Evolutionary conservation across 2,888 invertebrate species (phyloP).

Genomic region (Archaeoteleia sp.): DNA sequence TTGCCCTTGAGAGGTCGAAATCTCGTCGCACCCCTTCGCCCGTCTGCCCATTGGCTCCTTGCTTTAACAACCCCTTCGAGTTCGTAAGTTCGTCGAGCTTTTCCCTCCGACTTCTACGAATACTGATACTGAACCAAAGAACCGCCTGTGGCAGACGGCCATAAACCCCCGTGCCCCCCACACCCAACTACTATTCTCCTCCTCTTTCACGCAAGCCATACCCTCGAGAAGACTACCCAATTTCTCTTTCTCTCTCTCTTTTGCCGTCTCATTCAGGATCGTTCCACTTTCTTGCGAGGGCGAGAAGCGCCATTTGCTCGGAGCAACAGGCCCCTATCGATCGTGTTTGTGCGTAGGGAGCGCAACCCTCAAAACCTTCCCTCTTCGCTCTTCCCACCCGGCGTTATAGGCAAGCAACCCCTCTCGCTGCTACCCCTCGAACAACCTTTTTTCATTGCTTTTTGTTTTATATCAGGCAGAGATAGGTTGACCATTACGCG

Average conservation of each 20-base stretch:
- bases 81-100: constrained; percentile 12
- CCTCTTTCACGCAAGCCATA: not conserved
- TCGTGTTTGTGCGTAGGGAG: constrained; percentile 59
- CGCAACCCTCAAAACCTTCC: constrained; percentile 17
- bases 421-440: not conserved
- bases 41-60: constrained; percentile 32
- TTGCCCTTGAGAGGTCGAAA: constrained; percentile 38
- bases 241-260: constrained; percentile 27
- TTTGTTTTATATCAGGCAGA: too few relatives aligned
- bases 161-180: constrained; percentile 28
- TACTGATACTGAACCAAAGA: constrained; percentile 26
- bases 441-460: too few relatives aligned
- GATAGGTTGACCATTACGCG: too few relatives aligned
- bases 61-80: constrained; percentile 4
- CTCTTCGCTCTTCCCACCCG: constrained; percentile 17
- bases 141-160: constrained; percentile 25
- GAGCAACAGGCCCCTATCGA: constrained; percentile 70
- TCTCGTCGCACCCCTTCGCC: not conserved
- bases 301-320: constrained; percentile 55
- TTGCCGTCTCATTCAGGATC: constrained; percentile 12
- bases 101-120: constrained; percentile 21
- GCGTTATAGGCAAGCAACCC: constrained; percentile 13
- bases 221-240: constrained; percentile 31
- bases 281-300: constrained; percentile 30
- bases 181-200: not conserved